Percentiles rank a stretch among this genome's conserved stretches.
Conservation (phyloP, 2,888 invertebrate species). For the Ctena decussata region DNA sequence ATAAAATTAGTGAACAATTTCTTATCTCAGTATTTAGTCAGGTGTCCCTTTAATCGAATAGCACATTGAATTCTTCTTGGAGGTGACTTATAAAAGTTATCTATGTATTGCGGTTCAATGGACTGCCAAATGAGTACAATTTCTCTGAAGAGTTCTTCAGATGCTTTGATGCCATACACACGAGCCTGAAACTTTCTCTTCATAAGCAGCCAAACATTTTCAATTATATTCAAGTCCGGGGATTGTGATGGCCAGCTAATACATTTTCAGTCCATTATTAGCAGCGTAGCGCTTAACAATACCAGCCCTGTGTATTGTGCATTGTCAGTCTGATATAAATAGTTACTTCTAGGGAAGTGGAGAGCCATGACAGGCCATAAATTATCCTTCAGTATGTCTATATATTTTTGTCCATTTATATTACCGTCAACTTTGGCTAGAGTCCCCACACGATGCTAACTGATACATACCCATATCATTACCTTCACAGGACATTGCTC, state of each 20-base stretch:
- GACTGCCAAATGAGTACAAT: neutral
- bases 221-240: conserved; percentile 1
- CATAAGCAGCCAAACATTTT: conserved; percentile 2
- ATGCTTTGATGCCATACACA: neutral
- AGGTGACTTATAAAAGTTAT: neutral
- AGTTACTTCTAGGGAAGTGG: neutral
- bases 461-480: neutral
- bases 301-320: neutral
- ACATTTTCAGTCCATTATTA: neutral
- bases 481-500: neutral
- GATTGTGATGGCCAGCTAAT: conserved; percentile 20
- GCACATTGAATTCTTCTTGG: neutral
- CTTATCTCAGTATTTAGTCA: neutral
- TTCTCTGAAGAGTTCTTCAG: neutral
- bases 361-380: neutral
- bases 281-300: neutral
- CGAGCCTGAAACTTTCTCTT: conserved; percentile 15
- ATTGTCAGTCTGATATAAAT: neutral
- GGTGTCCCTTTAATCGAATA: neutral
- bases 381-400: neutral
- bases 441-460: conserved; percentile 20
- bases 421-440: conserved; percentile 19
- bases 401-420: neutral
- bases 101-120: too few species aligned
- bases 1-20: neutral